Base-by-base conservation (phyloP, 2,888 invertebrate genomes). In the Silvanus unidentatus region DNA sequence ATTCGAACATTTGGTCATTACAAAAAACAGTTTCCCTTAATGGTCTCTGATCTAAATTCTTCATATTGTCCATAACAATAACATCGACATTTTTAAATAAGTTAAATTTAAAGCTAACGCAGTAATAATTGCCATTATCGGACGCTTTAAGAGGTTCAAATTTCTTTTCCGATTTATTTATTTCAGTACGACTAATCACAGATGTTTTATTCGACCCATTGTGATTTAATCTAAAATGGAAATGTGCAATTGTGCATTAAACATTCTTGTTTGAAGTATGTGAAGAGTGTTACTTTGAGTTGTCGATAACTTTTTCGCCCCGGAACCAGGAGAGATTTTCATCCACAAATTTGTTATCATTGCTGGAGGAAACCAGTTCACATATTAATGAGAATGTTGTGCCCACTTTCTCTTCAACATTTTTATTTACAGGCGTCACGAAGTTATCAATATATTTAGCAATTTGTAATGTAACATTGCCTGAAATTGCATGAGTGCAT, bases 1-100 rank as follows among this genome's bases (percentile, higher is more conserved):
- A 71, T 39, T 61, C 60, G 45, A 71, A 71, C 65, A 68, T 70
- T 28, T 65, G 62, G 34, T 63, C 62, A 50, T 60, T 66, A 44
- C 70, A 70, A 47, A 61, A 63, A 10, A 43, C 40, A 13, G 55
- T 55, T 39, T 61, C 61, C 38, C 58, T 48, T 29, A 59, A 42
- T 5, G 53, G 58, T 36, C 54, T 47, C 14, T 45, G 45, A 37
- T 62, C 56, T 12, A 48, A 47, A 37, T 49, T 45, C 34, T 54
- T 38, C 16, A 55, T 48, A 50, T 61, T 59, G 43, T 62, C 58
- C 27, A 59, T 54, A 1, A 68, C 65, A 16, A 62, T 47, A 6
- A 71, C 53, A 22, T 66, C 57, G 2, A 71, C 58, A 27, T 54
- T 56, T 45, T 62, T 61, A 28, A 58, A 57, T 38, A 67, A 50